phyloP scores from a whole-genome alignment of 1,140 invertebrate species.

The Gyrodactylus salaris region DNA sequence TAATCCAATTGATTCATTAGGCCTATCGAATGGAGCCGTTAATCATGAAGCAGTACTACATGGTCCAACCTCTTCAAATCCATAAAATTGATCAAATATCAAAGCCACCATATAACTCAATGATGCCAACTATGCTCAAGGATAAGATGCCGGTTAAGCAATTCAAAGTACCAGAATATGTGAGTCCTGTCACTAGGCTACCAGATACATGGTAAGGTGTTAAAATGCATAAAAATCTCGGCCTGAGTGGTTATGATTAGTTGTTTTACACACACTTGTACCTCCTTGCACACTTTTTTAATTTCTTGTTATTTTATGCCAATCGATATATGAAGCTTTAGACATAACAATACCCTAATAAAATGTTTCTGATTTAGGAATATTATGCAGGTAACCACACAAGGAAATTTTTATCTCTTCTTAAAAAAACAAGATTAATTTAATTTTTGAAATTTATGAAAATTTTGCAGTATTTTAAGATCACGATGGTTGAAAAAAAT shows the following conservation, averaged over 20 bases:
- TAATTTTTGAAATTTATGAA: too few relatives aligned
- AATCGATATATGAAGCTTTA: too few relatives aligned
- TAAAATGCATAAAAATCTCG: background rate
- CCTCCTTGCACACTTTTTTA: too few relatives aligned
- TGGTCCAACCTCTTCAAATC: conserved; percentile 32
- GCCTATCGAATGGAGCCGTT: conserved; percentile 35
- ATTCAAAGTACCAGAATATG: background rate
- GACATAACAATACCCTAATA: too few relatives aligned
- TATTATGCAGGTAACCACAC: too few relatives aligned
- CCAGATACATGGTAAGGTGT: background rate
- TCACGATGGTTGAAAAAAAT: too few relatives aligned
- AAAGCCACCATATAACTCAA: background rate
- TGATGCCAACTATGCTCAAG: background rate
- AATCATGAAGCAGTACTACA: conserved; percentile 30
- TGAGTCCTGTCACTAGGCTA: background rate
- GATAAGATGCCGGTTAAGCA: background rate
- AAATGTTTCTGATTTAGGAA: too few relatives aligned
- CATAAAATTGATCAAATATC: background rate
- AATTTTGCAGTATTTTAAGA: too few relatives aligned
- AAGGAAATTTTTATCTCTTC: too few relatives aligned
- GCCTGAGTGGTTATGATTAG: background rate
- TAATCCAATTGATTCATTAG: conserved; percentile 10
- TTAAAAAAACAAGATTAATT: too few relatives aligned
- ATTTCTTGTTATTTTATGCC: too few relatives aligned
- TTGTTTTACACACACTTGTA: too few relatives aligned